phyloP scores from a whole-genome alignment of 2,113 vertebrate species.

The Nanorana parkeri region DNA sequence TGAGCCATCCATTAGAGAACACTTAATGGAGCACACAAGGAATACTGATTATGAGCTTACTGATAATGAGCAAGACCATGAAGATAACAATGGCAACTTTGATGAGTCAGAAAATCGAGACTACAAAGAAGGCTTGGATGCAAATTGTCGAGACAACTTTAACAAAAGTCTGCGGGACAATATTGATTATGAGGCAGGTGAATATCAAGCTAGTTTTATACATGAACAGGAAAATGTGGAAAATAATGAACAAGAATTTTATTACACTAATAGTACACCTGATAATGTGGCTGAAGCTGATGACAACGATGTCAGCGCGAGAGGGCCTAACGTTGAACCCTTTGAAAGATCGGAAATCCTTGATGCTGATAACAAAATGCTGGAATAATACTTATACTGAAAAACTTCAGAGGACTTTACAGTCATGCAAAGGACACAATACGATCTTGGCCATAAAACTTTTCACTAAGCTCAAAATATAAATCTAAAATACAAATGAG shows the following conservation, averaged over 20 bases:
- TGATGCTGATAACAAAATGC: background rate
- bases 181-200: conserved; percentile 5
- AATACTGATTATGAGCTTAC: conserved; percentile 15
- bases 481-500: too few relatives aligned
- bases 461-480: too few relatives aligned
- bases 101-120: conserved; percentile 16
- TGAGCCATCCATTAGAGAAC: conserved; percentile 19
- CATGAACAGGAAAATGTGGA: background rate
- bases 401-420: background rate
- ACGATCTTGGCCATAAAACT: too few relatives aligned
- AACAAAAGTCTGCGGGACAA: conserved; percentile 3
- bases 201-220: conserved; percentile 10
- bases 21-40: conserved; percentile 29
- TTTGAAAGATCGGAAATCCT: too few relatives aligned
- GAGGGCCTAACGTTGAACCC: background rate
- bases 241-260: conserved; percentile 3
- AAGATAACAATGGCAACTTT: conserved; percentile 24
- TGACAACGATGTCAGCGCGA: background rate
- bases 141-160: background rate
- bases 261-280: background rate
- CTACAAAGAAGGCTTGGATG: conserved; percentile 24
- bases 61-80: conserved; percentile 18
- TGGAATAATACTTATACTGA: background rate
- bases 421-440: too few relatives aligned
- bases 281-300: background rate